phyloP scores from a whole-genome alignment of 2,888 invertebrate genomes.

The Panopea generosa region DNA sequence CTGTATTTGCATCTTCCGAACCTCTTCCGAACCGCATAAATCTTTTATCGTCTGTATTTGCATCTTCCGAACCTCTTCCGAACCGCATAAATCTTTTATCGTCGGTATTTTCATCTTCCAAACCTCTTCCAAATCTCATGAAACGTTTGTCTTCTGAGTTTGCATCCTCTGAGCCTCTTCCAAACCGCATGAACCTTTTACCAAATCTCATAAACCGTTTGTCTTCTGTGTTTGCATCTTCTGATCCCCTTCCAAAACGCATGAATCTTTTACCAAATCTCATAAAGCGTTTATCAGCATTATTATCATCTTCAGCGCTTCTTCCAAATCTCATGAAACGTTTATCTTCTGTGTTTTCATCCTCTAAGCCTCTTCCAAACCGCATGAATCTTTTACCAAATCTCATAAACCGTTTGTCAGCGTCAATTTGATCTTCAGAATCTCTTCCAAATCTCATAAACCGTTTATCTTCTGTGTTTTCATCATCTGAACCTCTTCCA shows the following conservation, averaged over 20 bases:
- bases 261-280: slow-evolving; percentile 77
- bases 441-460: slow-evolving; percentile 70
- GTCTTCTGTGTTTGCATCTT: slow-evolving; percentile 30
- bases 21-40: slow-evolving; percentile 71
- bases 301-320: slow-evolving; percentile 47
- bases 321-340: slow-evolving; percentile 75
- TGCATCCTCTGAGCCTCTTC: slow-evolving; percentile 59
- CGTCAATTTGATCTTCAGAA: slow-evolving; percentile 47
- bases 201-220: slow-evolving; percentile 79
- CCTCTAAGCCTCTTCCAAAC: slow-evolving; percentile 66
- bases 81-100: slow-evolving; percentile 67
- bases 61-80: slow-evolving; percentile 53
- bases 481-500: slow-evolving; percentile 45
- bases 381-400: slow-evolving; percentile 75
- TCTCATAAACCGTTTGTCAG: slow-evolving; percentile 68
- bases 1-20: slow-evolving; percentile 21
- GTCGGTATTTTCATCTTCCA: slow-evolving; percentile 48
- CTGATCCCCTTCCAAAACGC: slow-evolving; percentile 66
- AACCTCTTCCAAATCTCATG: slow-evolving; percentile 70
- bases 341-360: slow-evolving; percentile 60
- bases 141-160: slow-evolving; percentile 65
- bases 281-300: slow-evolving; percentile 68
- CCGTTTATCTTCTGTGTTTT: slow-evolving; percentile 58
- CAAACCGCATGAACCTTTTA: slow-evolving; percentile 78
- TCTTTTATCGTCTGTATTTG: slow-evolving; percentile 64